Conservation (phyloP, 2,113 vertebrate genomes). For the Ancistrus triradiatus region DNA sequence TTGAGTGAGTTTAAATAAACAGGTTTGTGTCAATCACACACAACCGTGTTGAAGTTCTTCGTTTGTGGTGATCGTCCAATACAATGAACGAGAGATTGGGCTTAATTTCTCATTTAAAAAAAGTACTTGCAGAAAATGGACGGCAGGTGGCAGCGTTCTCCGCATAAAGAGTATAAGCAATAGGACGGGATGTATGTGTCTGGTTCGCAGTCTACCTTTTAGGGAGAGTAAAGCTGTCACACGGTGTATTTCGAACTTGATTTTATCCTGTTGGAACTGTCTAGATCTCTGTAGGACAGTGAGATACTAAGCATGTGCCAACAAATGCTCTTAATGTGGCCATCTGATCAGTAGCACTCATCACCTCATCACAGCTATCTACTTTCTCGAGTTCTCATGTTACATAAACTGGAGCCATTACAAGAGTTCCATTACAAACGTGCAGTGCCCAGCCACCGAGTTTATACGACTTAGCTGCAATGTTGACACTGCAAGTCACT, state of each 20-base stretch:
- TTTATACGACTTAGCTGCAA: slow-evolving; percentile 50
- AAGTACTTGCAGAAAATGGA: neutral
- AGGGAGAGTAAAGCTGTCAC: slow-evolving; percentile 17
- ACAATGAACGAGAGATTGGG: too few relatives aligned
- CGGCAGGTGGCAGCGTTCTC: slow-evolving; percentile 33
- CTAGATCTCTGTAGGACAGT: slow-evolving; percentile 3
- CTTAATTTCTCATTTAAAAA: neutral
- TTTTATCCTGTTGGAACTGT: slow-evolving; percentile 8
- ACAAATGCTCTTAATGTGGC: slow-evolving; percentile 37
- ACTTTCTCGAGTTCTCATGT: slow-evolving; percentile 23
- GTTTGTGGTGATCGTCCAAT: too few relatives aligned
- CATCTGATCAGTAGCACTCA: slow-evolving; percentile 37
- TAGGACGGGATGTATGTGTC: too few relatives aligned
- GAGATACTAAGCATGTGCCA: slow-evolving; percentile 14
- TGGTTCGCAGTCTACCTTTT: slow-evolving; percentile 25
- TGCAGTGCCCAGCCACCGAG: slow-evolving; percentile 31
- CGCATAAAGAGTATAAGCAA: too few relatives aligned
- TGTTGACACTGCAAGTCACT: slow-evolving; percentile 49
- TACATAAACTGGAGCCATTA: slow-evolving; percentile 23
- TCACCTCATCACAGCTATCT: slow-evolving; percentile 37
- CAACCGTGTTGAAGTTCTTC: too few relatives aligned
- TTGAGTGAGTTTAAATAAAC: too few relatives aligned
- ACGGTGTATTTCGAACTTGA: too few relatives aligned
- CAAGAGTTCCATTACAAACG: slow-evolving; percentile 41
- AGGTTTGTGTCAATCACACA: too few relatives aligned